Conservation (phyloP, 2,797 vertebrate species). For the Cercopithecus petaurista region DNA sequence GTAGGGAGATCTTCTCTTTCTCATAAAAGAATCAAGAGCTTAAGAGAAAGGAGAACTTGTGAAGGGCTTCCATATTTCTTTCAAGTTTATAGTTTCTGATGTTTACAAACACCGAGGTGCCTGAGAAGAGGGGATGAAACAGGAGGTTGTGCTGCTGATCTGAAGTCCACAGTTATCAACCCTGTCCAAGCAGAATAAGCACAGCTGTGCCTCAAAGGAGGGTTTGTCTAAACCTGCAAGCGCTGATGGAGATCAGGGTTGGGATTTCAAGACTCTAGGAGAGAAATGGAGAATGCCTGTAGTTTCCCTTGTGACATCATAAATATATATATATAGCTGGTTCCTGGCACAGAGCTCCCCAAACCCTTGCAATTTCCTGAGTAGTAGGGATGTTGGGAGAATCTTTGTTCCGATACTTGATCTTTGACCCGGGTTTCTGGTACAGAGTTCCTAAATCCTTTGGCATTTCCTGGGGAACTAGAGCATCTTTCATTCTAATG, state of each 20-base stretch:
- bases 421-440: not conserved
- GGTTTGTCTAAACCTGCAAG: not conserved
- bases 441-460: not conserved
- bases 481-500: not conserved
- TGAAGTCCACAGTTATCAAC: rapidly evolving
- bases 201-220: not conserved
- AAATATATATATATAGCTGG: not conserved
- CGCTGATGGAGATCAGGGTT: not conserved
- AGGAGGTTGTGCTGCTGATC: not conserved
- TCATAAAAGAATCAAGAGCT: not conserved
- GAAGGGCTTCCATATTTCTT: not conserved
- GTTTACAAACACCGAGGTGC: not conserved
- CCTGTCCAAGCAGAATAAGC: rapidly evolving
- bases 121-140: not conserved
- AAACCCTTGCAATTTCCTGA: not conserved
- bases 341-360: not conserved
- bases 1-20: not conserved
- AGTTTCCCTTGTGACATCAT: not conserved
- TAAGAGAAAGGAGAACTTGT: not conserved
- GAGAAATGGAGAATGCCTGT: too few species aligned
- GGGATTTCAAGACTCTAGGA: not conserved
- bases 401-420: not conserved
- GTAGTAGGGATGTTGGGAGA: not conserved
- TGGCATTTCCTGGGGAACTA: not conserved
- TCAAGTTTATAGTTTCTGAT: not conserved